These are phyloP conservation scores for Tenualosa ilisha DNA, from an alignment of 2,797 vertebrate genomes.

Conservation along the genomic window DNA sequence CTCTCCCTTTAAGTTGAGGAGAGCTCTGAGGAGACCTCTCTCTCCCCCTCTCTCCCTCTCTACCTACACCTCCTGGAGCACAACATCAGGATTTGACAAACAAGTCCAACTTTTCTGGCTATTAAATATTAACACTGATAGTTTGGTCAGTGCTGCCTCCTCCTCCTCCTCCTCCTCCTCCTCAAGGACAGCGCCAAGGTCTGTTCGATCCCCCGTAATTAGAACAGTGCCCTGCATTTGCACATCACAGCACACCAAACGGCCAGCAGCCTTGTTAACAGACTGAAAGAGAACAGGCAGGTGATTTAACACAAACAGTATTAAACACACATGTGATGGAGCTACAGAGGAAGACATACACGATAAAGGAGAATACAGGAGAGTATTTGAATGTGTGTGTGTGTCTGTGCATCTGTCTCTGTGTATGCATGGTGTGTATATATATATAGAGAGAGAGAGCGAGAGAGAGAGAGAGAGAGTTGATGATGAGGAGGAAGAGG, in stretches of 20 bases:
- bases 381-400: background rate
- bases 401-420: background rate
- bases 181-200: background rate
- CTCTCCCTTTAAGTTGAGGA: background rate
- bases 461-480: background rate
- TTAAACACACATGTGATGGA: too few relatives aligned
- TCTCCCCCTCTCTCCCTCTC: background rate
- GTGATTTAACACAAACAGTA: background rate
- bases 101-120: background rate
- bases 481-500: background rate
- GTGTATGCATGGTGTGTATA: background rate
- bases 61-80: background rate
- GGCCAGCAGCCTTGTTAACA: background rate
- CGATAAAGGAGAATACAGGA: too few relatives aligned
- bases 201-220: constrained; percentile 1
- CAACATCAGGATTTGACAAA: background rate
- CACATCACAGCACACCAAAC: background rate
- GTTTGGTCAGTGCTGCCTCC: background rate
- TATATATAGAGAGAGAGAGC: too few relatives aligned
- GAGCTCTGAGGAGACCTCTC: background rate
- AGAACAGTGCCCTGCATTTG: background rate
- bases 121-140: background rate
- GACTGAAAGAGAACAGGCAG: background rate
- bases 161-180: background rate
- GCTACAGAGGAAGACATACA: too few relatives aligned